These are phyloP conservation scores for Peromyscus nudipes DNA, from an alignment of 2,797 vertebrate genomes.

Conservation along the genomic window DNA sequence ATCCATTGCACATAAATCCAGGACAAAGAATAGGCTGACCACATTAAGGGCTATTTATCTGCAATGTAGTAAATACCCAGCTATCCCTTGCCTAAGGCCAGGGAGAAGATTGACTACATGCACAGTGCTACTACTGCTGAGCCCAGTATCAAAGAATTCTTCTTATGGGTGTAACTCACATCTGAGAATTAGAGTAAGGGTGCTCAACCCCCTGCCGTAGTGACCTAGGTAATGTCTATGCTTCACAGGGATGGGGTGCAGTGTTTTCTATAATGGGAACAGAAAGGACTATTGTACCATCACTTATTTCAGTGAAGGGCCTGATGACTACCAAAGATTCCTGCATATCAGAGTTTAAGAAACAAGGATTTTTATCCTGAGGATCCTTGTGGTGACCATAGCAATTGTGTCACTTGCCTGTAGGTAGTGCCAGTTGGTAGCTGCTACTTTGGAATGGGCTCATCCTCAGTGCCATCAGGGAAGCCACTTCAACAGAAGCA, in stretches of 20 bases:
- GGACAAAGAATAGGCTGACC: not conserved
- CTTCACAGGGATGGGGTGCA: not conserved
- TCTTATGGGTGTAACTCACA: not conserved
- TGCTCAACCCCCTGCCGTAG: not conserved
- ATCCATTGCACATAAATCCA: constrained; percentile 18
- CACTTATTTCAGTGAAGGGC: not conserved
- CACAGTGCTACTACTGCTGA: not conserved
- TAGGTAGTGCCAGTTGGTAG: not conserved
- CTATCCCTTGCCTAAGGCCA: not conserved
- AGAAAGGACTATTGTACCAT: not conserved
- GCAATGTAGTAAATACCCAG: not conserved
- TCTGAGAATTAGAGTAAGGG: not conserved
- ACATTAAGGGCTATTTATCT: not conserved
- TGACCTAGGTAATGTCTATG: not conserved
- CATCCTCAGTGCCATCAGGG: not conserved
- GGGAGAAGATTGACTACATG: not conserved
- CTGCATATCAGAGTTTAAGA: not conserved
- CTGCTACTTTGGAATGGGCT: not conserved
- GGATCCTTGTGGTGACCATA: not conserved
- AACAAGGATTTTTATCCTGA: too few relatives aligned
- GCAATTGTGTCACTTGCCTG: not conserved
- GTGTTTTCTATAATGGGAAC: not conserved
- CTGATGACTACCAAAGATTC: not conserved
- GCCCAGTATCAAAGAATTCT: not conserved
- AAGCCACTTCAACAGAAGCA: not conserved